Conservation (phyloP, 2,797 vertebrate genomes). For the Schizothorax lantsangensis region DNA sequence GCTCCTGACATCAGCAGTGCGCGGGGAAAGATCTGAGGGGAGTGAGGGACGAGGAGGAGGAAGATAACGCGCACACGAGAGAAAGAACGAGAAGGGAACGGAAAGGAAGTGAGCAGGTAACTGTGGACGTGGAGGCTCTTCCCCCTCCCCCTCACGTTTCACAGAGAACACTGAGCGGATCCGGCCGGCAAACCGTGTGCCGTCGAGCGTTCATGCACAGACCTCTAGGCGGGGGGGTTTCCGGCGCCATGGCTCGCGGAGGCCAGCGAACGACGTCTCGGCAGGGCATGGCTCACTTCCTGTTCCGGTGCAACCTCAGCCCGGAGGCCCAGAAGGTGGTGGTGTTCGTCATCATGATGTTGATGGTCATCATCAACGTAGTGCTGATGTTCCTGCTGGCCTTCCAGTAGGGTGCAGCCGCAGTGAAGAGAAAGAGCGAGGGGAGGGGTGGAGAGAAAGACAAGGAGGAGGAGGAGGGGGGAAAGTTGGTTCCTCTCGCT, state of each 20-base stretch:
- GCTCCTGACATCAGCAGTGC: slow-evolving; percentile 48
- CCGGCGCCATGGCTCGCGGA: slow-evolving; percentile 72
- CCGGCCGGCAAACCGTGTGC: slow-evolving; percentile 18
- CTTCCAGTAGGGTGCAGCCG: slow-evolving; percentile 82
- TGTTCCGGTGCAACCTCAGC: slow-evolving; percentile 94
- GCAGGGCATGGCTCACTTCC: slow-evolving; percentile 78
- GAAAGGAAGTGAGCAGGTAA: slow-evolving; percentile 47
- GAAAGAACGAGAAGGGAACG: slow-evolving; percentile 53
- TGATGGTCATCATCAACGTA: slow-evolving; percentile 96
- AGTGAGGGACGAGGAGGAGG: slow-evolving; percentile 49
- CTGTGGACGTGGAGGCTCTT: slow-evolving; percentile 58
- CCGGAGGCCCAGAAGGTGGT: slow-evolving; percentile 93
- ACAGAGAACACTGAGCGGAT: background rate
- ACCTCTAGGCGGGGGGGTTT: slow-evolving; percentile 45
- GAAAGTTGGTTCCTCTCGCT: slow-evolving; percentile 52
- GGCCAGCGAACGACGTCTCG: slow-evolving; percentile 44
- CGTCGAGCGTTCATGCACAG: slow-evolving; percentile 3
- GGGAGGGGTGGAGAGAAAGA: slow-evolving; percentile 32
- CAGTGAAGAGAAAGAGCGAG: slow-evolving; percentile 8
- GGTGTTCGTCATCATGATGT: slow-evolving; percentile 94
- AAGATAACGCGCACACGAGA: slow-evolving; percentile 12
- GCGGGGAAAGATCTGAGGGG: slow-evolving; percentile 32
- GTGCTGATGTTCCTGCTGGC: slow-evolving; percentile 96
- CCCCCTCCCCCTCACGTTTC: slow-evolving; percentile 22
- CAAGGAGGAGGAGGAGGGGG: slow-evolving; percentile 30